phyloP scores from a whole-genome alignment of 2,888 invertebrate genomes.

The Mesorhabditis sp. region DNA sequence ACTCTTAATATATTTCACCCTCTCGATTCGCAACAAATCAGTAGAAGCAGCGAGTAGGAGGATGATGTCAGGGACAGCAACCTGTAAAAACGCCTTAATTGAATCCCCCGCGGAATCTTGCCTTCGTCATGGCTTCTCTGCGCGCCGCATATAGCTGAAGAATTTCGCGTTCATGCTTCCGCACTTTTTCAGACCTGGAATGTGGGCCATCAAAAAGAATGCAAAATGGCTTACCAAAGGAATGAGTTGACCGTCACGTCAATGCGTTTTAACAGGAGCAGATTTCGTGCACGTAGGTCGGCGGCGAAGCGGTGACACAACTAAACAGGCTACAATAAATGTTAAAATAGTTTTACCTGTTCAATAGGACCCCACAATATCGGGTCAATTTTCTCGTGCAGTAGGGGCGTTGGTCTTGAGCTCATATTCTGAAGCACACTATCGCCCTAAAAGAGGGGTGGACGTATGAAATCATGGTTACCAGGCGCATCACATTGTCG shows the following conservation, averaged over 20 bases:
- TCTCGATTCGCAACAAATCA: background rate
- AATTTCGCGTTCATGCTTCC: slow-evolving; percentile 8
- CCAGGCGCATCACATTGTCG: no score
- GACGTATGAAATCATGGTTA: no score
- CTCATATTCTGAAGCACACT: background rate
- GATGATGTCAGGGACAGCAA: background rate
- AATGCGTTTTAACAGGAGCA: slow-evolving; percentile 79
- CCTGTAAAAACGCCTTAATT: background rate
- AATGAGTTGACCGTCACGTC: slow-evolving; percentile 96
- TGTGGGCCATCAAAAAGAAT: background rate
- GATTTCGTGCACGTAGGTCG: slow-evolving; percentile 29
- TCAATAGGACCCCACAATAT: background rate
- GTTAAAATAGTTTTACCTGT: background rate
- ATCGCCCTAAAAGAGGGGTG: background rate
- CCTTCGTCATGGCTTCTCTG: background rate
- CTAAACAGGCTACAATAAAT: background rate
- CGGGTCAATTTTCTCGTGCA: background rate
- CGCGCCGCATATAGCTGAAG: background rate
- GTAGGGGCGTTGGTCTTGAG: background rate
- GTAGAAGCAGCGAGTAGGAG: background rate
- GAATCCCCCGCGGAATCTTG: background rate
- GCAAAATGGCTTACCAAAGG: slow-evolving; percentile 60
- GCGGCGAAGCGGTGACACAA: slow-evolving; percentile 15
- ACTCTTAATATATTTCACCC: background rate
- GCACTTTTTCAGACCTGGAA: background rate